phyloP scores from a whole-genome alignment of 2,888 invertebrate genomes.

The Helobdella robusta region DNA sequence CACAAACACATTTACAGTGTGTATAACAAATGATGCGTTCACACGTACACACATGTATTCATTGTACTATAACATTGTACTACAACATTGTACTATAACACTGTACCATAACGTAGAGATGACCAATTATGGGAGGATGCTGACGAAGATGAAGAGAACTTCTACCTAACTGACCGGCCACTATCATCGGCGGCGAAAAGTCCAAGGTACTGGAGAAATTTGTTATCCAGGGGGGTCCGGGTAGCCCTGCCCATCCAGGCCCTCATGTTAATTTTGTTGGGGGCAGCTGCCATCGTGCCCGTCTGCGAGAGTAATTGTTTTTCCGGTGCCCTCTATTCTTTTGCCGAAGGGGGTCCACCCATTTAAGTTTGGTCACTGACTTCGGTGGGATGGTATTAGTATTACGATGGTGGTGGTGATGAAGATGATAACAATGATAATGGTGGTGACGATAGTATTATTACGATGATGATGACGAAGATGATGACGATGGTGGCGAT shows the following conservation, averaged over 20 bases:
- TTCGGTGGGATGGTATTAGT: too few species aligned
- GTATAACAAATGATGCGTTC: too few species aligned
- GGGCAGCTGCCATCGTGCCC: conserved; percentile 83
- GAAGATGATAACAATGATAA: not conserved
- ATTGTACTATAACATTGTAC: too few species aligned
- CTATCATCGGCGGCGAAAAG: too few species aligned
- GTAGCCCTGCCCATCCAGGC: conserved; percentile 89
- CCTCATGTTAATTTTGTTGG: conserved; percentile 78
- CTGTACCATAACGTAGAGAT: too few species aligned
- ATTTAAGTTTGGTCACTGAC: not conserved
- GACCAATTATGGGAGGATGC: too few species aligned
- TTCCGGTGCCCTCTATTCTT: conserved; percentile 4
- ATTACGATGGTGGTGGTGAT: not conserved
- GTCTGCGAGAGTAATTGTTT: conserved; percentile 67
- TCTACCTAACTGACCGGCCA: too few species aligned
- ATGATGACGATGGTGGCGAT: not conserved
- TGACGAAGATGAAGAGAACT: too few species aligned
- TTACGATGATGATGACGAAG: not conserved
- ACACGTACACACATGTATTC: too few species aligned
- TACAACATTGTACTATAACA: too few species aligned
- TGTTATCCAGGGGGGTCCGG: conserved; percentile 63
- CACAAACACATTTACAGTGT: too few species aligned
- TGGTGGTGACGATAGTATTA: not conserved
- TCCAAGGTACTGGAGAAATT: conserved; percentile 42
- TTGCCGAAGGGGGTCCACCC: not conserved